These are phyloP conservation scores for Tachina fera DNA, from an alignment of 2,888 invertebrate genomes.

Conservation along the genomic window DNA sequence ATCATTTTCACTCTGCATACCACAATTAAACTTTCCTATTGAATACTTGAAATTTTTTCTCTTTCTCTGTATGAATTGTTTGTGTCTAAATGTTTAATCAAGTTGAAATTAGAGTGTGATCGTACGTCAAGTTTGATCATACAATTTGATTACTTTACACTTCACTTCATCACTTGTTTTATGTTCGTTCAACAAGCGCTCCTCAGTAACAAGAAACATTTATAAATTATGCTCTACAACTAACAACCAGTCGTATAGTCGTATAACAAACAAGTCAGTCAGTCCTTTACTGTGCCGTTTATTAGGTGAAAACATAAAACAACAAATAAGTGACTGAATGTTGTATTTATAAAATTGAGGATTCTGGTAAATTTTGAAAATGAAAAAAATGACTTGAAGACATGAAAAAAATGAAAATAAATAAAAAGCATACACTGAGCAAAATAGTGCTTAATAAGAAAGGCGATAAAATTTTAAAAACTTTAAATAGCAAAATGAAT, in stretches of 20 bases:
- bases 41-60: constrained; percentile 1
- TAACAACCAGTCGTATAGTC: background rate
- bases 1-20: constrained; percentile 48
- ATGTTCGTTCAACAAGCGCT: constrained; percentile 13
- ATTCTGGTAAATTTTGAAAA: constrained; percentile 31
- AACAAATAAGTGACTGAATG: background rate
- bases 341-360: constrained; percentile 28
- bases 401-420: background rate
- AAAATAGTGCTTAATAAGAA: background rate
- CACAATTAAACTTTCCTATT: constrained; percentile 20
- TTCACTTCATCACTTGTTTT: constrained; percentile 63
- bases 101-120: constrained; percentile 72
- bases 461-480: too few relatives aligned
- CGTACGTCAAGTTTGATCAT: constrained; percentile 69
- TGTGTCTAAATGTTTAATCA: constrained; percentile 66
- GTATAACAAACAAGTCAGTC: constrained; percentile 1
- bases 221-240: background rate
- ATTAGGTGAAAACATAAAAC: constrained; percentile 29
- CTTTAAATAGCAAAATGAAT: too few relatives aligned
- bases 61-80: background rate
- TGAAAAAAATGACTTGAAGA: background rate
- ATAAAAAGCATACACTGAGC: background rate
- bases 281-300: background rate
- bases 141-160: constrained; percentile 66
- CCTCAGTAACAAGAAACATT: background rate